Conservation (phyloP, 2,797 vertebrate species). For the Mus caroli region DNA sequence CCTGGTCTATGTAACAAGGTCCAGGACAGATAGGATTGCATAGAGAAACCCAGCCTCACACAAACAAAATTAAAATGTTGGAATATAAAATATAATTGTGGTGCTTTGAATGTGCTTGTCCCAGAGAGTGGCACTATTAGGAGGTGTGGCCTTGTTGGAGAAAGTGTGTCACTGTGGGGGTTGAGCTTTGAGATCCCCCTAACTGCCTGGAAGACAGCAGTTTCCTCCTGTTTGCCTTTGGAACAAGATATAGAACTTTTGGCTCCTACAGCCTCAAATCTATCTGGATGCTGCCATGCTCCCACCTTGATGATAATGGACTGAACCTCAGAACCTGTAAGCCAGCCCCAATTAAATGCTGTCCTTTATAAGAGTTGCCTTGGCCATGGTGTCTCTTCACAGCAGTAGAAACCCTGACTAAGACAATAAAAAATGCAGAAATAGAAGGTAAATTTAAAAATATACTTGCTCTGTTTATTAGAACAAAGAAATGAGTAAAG, state of each 20-base stretch:
- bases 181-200: background rate
- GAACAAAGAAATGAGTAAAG: background rate
- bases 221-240: background rate
- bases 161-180: background rate
- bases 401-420: background rate
- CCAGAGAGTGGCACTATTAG: background rate
- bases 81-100: background rate
- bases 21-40: background rate
- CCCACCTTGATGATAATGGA: background rate
- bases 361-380: background rate
- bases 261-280: background rate
- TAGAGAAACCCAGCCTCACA: background rate
- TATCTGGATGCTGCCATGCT: background rate
- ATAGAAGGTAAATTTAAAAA: slow-evolving; percentile 17
- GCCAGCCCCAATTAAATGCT: background rate
- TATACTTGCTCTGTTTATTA: background rate
- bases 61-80: background rate
- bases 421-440: background rate
- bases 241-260: background rate
- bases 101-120: background rate
- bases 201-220: background rate
- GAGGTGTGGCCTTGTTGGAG: background rate
- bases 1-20: background rate
- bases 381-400: background rate
- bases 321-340: background rate